Conservation (phyloP, 1,140 invertebrate species). For the Calephelis virginiensis region DNA sequence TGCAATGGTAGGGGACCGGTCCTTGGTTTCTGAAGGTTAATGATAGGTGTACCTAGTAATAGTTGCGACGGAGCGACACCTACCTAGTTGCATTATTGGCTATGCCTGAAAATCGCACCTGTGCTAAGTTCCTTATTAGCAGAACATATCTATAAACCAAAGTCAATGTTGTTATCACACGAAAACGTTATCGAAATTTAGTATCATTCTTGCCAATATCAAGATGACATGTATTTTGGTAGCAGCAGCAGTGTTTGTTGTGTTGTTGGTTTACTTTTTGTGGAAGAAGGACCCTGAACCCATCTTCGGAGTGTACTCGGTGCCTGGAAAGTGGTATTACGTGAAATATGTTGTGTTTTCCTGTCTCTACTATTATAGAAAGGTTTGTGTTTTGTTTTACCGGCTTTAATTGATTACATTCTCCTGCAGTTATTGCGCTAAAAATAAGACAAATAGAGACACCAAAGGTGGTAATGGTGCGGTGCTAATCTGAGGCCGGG, state of each 20-base stretch:
- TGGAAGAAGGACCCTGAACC: conserved; percentile 65
- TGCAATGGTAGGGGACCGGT: too few relatives aligned
- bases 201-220: not conserved
- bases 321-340: conserved; percentile 81
- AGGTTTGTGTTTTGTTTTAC: conserved; percentile 58
- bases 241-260: conserved; percentile 25
- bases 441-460: too few relatives aligned
- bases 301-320: conserved; percentile 80
- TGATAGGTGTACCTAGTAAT: too few relatives aligned
- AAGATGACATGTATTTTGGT: conserved; percentile 33
- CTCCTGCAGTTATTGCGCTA: not conserved
- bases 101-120: too few relatives aligned
- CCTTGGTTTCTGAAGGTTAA: too few relatives aligned
- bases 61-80: too few relatives aligned
- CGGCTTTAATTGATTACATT: not conserved
- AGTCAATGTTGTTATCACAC: conserved; percentile 16
- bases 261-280: conserved; percentile 36
- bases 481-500: too few relatives aligned
- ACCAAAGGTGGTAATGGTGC: too few relatives aligned
- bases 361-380: conserved; percentile 77
- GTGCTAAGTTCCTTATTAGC: too few relatives aligned
- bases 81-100: too few relatives aligned
- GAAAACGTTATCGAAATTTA: not conserved
- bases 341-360: conserved; percentile 81
- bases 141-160: too few relatives aligned